Evolutionary conservation across 2,113 vertebrate species (phyloP).

Genomic region (Cinclus cinclus): DNA sequence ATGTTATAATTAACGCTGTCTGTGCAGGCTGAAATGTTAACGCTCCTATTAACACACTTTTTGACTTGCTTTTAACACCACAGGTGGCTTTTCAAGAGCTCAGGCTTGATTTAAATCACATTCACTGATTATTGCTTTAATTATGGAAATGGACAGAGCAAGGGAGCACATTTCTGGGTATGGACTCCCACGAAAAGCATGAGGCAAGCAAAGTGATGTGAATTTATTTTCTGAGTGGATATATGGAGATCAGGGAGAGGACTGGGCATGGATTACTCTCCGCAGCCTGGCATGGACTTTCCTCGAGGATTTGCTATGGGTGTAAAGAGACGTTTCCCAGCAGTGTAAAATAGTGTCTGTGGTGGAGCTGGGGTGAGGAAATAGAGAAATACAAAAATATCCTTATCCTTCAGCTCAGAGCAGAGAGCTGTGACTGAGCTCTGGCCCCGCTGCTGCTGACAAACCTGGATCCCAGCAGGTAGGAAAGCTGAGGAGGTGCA

Average conservation of each 20-base stretch:
- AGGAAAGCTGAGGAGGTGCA: accelerated
- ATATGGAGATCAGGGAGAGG: not conserved
- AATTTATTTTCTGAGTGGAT: not conserved
- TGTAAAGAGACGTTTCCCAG: not conserved
- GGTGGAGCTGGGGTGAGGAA: not conserved
- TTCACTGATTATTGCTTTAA: conserved; percentile 35
- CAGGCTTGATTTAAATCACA: conserved; percentile 44
- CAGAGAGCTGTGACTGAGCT: not conserved
- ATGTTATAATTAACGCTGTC: not conserved
- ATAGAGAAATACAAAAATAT: not conserved
- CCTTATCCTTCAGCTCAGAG: not conserved
- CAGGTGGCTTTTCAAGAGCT: conserved; percentile 56
- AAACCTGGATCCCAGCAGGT: not conserved
- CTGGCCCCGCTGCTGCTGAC: not conserved
- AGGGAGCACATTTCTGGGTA: not conserved
- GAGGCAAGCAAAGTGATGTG: not conserved
- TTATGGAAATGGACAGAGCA: conserved; percentile 42
- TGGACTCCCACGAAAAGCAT: not conserved
- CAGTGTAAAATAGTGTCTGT: accelerated
- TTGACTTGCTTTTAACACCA: conserved; percentile 63
- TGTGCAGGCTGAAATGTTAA: conserved; percentile 15
- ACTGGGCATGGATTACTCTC: not conserved
- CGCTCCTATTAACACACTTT: conserved; percentile 39
- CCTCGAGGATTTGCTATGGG: not conserved
- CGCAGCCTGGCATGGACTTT: not conserved